A percentile compares a stretch with the other conserved stretches of the same genome.
Evolutionary conservation across 1,140 invertebrate species (phyloP).

Genomic region (Hypsibius dujardini): DNA sequence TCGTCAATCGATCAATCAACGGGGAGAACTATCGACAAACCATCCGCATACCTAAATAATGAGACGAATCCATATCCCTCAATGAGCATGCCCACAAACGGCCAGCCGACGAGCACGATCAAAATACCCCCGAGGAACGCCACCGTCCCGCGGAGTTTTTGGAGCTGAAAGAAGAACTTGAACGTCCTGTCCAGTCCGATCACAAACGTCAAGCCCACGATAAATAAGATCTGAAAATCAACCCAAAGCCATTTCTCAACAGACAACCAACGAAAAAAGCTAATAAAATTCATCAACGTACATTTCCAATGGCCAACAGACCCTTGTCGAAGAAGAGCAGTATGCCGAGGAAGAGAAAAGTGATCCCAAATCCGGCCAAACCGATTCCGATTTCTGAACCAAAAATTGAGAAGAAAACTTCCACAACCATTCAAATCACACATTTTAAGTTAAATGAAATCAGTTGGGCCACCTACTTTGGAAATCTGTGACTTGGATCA

Average conservation of each 20-base stretch:
- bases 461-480: constrained; percentile 26
- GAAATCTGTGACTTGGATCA: constrained; percentile 31
- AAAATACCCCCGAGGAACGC: constrained; percentile 87
- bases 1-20: too few relatives aligned
- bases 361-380: constrained; percentile 80
- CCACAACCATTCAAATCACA: constrained; percentile 1
- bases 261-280: constrained; percentile 10
- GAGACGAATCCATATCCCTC: constrained; percentile 58
- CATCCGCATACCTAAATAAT: constrained; percentile 40
- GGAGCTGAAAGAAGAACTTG: constrained; percentile 91
- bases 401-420: constrained; percentile 20
- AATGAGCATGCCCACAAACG: constrained; percentile 82
- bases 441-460: constrained; percentile 10
- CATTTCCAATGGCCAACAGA: constrained; percentile 92
- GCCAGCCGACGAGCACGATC: constrained; percentile 86
- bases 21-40: not conserved
- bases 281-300: constrained; percentile 39
- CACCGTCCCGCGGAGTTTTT: constrained; percentile 77
- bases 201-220: constrained; percentile 79
- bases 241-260: constrained; percentile 22
- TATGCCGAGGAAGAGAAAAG: constrained; percentile 84
- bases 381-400: constrained; percentile 87
- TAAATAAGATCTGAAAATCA: constrained; percentile 66
- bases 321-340: constrained; percentile 92
- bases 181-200: constrained; percentile 88